A percentile compares a stretch with the other conserved stretches of the same genome.
Conservation (phyloP, 1,140 invertebrate species). For the Lepidurus apus region DNA sequence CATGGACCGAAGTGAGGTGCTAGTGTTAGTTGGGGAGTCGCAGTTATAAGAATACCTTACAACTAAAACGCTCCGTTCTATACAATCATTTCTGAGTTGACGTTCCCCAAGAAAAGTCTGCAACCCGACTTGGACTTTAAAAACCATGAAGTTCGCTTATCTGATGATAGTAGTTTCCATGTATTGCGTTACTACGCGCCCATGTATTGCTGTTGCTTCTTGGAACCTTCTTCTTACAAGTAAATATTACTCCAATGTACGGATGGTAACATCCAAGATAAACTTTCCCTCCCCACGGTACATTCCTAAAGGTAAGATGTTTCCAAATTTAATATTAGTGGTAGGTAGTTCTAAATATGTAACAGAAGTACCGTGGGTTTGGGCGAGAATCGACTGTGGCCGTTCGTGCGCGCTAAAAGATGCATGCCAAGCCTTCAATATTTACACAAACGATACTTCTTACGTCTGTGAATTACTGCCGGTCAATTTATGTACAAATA, state of each 20-base stretch:
- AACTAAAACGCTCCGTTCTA: too few relatives aligned
- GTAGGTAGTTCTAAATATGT: not conserved
- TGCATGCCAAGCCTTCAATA: not conserved
- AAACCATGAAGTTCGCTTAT: too few relatives aligned
- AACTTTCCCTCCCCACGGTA: not conserved
- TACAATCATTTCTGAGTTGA: too few relatives aligned
- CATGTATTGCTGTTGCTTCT: too few relatives aligned
- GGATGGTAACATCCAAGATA: not conserved
- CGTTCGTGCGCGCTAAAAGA: not conserved
- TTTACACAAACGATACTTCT: not conserved
- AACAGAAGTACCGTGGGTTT: not conserved
- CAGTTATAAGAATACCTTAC: too few relatives aligned
- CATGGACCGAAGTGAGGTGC: too few relatives aligned
- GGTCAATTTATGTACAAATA: not conserved
- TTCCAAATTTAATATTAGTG: not conserved
- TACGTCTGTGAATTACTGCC: not conserved
- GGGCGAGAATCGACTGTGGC: not conserved
- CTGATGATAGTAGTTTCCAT: too few relatives aligned
- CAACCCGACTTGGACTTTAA: too few relatives aligned
- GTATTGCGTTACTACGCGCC: too few relatives aligned
- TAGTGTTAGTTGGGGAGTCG: too few relatives aligned
- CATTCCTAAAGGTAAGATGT: not conserved
- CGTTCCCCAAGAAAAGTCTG: too few relatives aligned
- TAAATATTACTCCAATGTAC: not conserved
- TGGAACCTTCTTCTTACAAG: not conserved